Evolutionary conservation across 2,797 vertebrate genomes (phyloP).

Genomic region (Anniella stebbinsi): DNA sequence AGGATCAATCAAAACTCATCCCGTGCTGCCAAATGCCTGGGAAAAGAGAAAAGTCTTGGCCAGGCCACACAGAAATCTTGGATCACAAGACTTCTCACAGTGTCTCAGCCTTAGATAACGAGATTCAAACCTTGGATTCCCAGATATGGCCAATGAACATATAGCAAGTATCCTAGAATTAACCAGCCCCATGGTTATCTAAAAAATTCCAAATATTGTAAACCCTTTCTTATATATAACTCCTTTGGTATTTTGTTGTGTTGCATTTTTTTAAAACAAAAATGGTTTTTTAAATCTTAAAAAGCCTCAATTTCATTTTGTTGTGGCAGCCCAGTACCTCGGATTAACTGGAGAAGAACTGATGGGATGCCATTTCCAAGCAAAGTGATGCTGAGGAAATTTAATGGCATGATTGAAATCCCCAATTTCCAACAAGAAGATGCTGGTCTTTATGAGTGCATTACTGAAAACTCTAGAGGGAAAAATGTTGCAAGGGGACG

Average conservation of each 20-base stretch:
- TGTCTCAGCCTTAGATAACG: not conserved
- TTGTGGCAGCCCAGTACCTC: conserved; percentile 89
- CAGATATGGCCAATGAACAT: not conserved
- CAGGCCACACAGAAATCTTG: not conserved
- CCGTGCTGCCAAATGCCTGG: too few species aligned
- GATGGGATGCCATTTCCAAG: conserved; percentile 90
- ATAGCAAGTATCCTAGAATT: not conserved
- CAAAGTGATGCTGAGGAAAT: conserved; percentile 91
- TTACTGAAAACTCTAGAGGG: conserved; percentile 93
- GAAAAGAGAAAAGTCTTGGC: too few species aligned
- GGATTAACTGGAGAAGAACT: conserved; percentile 94
- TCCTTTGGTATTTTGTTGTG: not conserved
- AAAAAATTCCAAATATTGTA: not conserved
- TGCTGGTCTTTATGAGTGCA: conserved; percentile 91
- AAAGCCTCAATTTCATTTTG: conserved; percentile 6
- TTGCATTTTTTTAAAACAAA: not conserved
- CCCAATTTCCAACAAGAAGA: conserved; percentile 94
- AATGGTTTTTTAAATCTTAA: not conserved
- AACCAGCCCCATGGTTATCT: not conserved
- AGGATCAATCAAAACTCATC: too few species aligned
- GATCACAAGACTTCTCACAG: not conserved
- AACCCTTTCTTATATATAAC: not conserved
- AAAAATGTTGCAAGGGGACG: conserved; percentile 91
- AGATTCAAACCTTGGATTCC: not conserved
- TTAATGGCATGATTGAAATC: conserved; percentile 91